A percentile compares a stretch with the other conserved stretches of the same genome.
These are phyloP conservation scores for Molossus alvarezi DNA, from an alignment of 2,797 vertebrate genomes.

Conservation along the genomic window DNA sequence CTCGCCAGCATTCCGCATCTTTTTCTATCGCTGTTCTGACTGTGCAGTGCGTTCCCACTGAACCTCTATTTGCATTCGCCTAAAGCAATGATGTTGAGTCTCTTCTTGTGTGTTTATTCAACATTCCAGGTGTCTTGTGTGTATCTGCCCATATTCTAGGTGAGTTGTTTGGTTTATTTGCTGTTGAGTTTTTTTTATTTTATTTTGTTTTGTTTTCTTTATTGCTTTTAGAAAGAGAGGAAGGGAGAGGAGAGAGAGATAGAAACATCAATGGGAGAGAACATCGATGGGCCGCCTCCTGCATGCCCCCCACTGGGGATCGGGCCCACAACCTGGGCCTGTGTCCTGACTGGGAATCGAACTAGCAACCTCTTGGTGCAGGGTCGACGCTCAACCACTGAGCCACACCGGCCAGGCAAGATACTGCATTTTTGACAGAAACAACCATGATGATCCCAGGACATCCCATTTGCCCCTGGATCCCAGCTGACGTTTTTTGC, in stretches of 20 bases:
- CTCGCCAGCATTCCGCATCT: background rate
- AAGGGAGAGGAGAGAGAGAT: too few species aligned
- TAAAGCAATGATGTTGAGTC: background rate
- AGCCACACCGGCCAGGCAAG: background rate
- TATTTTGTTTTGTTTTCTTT: too few species aligned
- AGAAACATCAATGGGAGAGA: too few species aligned
- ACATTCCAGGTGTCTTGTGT: background rate
- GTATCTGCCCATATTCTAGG: background rate
- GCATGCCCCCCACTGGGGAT: too few species aligned
- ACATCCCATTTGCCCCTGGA: background rate
- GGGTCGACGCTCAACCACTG: too few species aligned
- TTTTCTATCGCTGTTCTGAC: background rate
- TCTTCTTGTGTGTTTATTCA: background rate
- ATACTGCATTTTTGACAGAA: background rate
- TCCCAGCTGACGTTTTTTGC: too few species aligned
- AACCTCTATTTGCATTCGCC: background rate
- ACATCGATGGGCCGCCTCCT: too few species aligned
- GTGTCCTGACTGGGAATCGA: too few species aligned
- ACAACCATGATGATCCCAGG: too few species aligned
- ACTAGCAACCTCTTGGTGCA: too few species aligned
- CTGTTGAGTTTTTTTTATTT: background rate
- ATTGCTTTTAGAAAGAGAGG: too few species aligned
- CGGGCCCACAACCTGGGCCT: too few species aligned
- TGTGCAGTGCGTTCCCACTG: background rate
- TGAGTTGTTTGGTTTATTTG: background rate